These are phyloP conservation scores for Pantherophis vulpinus DNA, from an alignment of 2,797 vertebrate genomes.

Conservation along the genomic window DNA sequence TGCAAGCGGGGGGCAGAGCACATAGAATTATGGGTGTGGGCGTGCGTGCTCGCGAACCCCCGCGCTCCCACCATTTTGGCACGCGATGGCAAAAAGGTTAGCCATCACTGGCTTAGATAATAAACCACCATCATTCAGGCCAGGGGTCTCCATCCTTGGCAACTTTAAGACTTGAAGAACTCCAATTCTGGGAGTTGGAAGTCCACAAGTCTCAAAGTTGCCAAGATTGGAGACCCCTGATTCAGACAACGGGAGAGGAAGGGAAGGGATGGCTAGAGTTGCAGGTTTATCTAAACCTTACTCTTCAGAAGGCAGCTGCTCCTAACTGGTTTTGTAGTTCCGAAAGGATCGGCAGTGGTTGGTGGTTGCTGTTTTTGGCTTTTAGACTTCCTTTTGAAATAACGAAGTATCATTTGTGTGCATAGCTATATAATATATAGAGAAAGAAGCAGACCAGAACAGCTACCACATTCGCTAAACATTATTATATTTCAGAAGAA, in stretches of 20 bases:
- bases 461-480: background rate
- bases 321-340: background rate
- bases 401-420: background rate
- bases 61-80: too few species aligned
- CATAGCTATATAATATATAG: background rate
- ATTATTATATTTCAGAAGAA: background rate
- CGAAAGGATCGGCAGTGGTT: background rate
- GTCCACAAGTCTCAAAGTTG: too few species aligned
- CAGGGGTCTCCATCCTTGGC: too few species aligned
- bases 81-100: too few species aligned
- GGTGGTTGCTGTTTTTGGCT: background rate
- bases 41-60: too few species aligned
- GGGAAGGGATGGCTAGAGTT: background rate
- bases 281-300: background rate
- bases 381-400: background rate
- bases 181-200: too few species aligned
- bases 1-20: too few species aligned
- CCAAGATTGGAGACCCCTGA: too few species aligned
- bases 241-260: too few species aligned
- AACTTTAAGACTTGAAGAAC: too few species aligned
- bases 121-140: background rate
- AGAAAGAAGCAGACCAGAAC: background rate
- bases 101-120: background rate
- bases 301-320: background rate
- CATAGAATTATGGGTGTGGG: too few species aligned